Base-by-base conservation (phyloP, 1,140 invertebrate species). In the Bactericera cockerelli region DNA sequence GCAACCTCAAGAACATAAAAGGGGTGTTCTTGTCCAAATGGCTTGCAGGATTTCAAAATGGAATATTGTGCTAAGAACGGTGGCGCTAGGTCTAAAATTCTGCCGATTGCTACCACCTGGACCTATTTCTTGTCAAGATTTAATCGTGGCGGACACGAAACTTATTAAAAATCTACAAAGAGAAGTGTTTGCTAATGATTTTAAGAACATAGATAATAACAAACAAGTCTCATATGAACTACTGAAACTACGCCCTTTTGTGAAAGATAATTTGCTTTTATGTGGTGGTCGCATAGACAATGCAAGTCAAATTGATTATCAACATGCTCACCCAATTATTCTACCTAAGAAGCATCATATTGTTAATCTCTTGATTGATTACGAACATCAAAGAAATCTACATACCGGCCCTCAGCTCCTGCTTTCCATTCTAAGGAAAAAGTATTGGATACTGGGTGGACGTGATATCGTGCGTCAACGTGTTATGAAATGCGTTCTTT, bases 301-400 rank as follows among this genome's bases (percentile, higher is more conserved):
- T 10, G 21, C 13, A 10, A 14, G 14, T 13, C 13, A 54, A 54
- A 54, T 54, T 54, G 49, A 16, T 8, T 22, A 13, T 54, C 13
- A 54, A 16, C 13, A 13, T 8, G 13, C 13, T 54, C 69, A 75
- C 65, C 74, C 72, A 1, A 65, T 72, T 0, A 65, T 76, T 24
- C 63, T 75, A 1, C 67, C 70, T 26, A 55, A 56, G 26, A n/a
- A 59, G 10, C 57, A 60, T n/a, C 55, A 58, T 4, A 16, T 69
- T 1, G 60, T 65, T 0, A 54, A 57, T 22, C 49, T 68, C 2
- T 60, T 69, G 2, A 65, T 69, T 16, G 6, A 59, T 10, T 55
- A 67, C 28, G 63, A 60, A 8, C 67, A 70, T 57, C 2, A 56
- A 1, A 56, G 24, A 25, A 64, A 62, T 2, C 36, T 65, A 10